phyloP scores from a whole-genome alignment of 2,113 vertebrate genomes.

The sheep (Ovis aries) region ARS-UI_Ramb_v3.0 NC_056056.1:92825001-92825500 shows the following conservation, averaged over 20 bases:
- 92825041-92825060: not conserved
- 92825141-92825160: not conserved
- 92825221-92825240: rapidly evolving
- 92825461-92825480: not conserved
- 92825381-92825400: not conserved
- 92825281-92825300: not conserved
- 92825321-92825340: not conserved
- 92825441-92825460: not conserved
- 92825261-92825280: not conserved
- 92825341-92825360: not conserved
- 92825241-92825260: not conserved
- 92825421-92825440: not conserved
- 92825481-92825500: not conserved
- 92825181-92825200: not conserved
- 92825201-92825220: not conserved
- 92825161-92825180: not conserved
- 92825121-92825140: not conserved
- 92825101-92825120: not conserved
- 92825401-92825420: not conserved
- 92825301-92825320: not conserved
- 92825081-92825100: not conserved
- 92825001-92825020: slow-evolving; percentile 7
- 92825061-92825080: not conserved
- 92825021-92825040: not conserved
- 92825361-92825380: not conserved